Evolutionary conservation across 2,888 invertebrate species (phyloP).

Genomic region (Zaprionus bogoriensis): DNA sequence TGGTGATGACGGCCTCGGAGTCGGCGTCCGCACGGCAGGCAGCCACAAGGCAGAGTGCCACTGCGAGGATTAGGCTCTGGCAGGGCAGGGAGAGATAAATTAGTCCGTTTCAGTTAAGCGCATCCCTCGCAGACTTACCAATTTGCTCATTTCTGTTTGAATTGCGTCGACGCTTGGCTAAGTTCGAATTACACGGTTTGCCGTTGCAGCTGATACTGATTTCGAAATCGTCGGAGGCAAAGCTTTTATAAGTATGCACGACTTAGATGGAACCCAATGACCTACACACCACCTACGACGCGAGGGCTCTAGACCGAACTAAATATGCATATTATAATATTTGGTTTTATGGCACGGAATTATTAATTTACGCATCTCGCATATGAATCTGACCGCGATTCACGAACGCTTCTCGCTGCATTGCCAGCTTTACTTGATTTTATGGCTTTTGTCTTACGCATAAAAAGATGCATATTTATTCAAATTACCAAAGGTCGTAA

Average conservation of each 20-base stretch:
- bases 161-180: constrained; percentile 4
- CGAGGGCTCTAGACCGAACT: constrained; percentile 22
- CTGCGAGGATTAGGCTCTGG: constrained; percentile 46
- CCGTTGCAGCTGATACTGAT: constrained; percentile 60
- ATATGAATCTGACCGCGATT: constrained; percentile 70
- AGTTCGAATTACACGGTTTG: constrained; percentile 14
- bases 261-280: constrained; percentile 49
- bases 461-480: constrained; percentile 49
- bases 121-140: constrained; percentile 53
- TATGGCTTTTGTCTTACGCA: constrained; percentile 40
- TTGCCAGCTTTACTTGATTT: constrained; percentile 18
- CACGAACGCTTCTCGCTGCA: constrained; percentile 38
- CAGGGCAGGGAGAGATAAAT: constrained; percentile 4
- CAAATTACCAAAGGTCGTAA: constrained; percentile 43
- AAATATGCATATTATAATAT: constrained; percentile 48
- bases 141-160: constrained; percentile 61
- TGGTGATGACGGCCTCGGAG: constrained; percentile 60
- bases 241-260: constrained; percentile 56
- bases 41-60: constrained; percentile 42
- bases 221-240: constrained; percentile 35
- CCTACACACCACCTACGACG: constrained; percentile 71
- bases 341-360: constrained; percentile 44
- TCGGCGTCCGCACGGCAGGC: constrained; percentile 57
- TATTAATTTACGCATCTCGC: constrained; percentile 63
- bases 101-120: neutral